A percentile compares a stretch with the other conserved stretches of the same genome.
Conservation (phyloP, 2,113 vertebrate species). For the Mesitornis unicolor region DNA sequence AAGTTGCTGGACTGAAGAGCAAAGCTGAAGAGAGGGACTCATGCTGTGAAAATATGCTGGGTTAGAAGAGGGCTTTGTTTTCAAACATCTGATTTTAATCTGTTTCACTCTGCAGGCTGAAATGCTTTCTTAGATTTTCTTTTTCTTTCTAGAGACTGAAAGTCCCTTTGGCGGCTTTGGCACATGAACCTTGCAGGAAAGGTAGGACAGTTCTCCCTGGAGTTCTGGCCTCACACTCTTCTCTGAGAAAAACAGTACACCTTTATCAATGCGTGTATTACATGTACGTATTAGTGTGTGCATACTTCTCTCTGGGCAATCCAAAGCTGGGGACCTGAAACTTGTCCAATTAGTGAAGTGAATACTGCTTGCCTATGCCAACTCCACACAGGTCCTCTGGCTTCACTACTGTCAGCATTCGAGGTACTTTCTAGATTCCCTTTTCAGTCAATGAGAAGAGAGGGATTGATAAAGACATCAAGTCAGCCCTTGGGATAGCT, state of each 20-base stretch:
- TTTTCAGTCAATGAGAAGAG: neutral
- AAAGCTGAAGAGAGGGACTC: neutral
- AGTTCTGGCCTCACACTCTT: neutral
- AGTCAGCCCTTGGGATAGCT: neutral
- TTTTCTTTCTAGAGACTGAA: neutral
- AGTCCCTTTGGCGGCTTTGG: neutral
- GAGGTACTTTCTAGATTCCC: neutral
- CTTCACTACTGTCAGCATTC: neutral
- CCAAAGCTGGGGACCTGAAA: neutral
- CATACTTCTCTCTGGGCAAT: neutral
- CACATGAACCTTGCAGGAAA: neutral
- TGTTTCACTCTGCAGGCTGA: neutral
- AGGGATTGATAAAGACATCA: neutral
- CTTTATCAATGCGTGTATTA: neutral
- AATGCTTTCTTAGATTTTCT: neutral
- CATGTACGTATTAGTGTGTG: rapidly evolving
- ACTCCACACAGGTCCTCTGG: neutral
- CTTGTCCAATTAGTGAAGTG: neutral
- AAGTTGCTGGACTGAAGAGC: neutral
- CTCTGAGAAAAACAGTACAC: neutral
- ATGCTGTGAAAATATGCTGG: neutral
- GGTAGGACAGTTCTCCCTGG: neutral
- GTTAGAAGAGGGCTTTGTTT: neutral
- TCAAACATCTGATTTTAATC: neutral
- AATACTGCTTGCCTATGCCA: neutral